These are phyloP conservation scores for Catamblyrhynchus diadema DNA, from an alignment of 2,797 vertebrate genomes.

Conservation along the genomic window DNA sequence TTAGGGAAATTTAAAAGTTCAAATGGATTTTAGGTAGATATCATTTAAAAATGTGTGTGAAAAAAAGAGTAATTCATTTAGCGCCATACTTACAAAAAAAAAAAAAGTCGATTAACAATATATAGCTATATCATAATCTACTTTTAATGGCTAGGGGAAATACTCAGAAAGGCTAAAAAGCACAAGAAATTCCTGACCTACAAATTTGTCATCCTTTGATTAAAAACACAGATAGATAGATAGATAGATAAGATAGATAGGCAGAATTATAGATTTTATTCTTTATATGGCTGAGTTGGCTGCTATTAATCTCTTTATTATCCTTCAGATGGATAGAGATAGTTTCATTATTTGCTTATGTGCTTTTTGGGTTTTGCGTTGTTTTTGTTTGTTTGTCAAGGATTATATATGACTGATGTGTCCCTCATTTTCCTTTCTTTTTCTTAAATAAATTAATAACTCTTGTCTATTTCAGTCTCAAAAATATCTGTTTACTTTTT, in stretches of 20 bases:
- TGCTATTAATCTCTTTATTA: background rate
- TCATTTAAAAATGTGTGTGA: background rate
- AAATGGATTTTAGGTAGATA: background rate
- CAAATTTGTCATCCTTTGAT: background rate
- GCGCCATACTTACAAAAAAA: background rate
- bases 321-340: background rate
- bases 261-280: background rate
- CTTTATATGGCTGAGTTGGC: background rate
- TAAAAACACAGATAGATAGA: background rate
- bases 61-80: background rate
- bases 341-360: background rate
- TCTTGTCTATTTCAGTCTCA: background rate
- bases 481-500: background rate
- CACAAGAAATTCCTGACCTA: background rate
- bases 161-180: background rate
- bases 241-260: background rate
- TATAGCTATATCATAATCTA: background rate
- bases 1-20: background rate
- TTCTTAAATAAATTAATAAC: rapidly evolving
- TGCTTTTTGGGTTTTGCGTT: rapidly evolving
- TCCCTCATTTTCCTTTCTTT: background rate
- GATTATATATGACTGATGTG: background rate
- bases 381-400: background rate
- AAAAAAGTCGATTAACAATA: background rate
- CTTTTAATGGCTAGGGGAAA: background rate